phyloP scores from a whole-genome alignment of 2,113 vertebrate genomes.

The Erinaceus europaeus region DNA sequence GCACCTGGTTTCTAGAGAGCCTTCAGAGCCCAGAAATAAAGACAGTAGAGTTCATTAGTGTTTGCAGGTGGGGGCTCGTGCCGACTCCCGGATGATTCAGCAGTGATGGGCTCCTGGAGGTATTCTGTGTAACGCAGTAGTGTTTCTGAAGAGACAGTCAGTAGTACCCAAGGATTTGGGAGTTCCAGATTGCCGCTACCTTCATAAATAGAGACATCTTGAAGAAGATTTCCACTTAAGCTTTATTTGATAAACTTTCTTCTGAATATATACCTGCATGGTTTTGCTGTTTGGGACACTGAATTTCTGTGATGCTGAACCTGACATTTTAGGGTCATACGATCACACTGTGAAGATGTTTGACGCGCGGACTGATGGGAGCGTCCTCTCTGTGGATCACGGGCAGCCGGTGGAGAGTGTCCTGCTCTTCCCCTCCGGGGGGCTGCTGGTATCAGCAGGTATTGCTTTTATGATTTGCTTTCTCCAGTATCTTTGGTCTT shows the following conservation, averaged over 20 bases:
- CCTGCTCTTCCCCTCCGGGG: constrained; percentile 95
- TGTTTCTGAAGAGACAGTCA: neutral
- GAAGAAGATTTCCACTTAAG: neutral
- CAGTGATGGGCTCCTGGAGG: neutral
- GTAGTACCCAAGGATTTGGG: neutral
- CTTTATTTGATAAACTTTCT: neutral
- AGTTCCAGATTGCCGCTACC: neutral
- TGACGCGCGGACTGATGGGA: constrained; percentile 89
- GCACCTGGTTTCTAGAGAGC: neutral
- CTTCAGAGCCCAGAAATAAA: neutral
- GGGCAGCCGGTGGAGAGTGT: constrained; percentile 96
- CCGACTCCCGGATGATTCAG: neutral
- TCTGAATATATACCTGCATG: neutral
- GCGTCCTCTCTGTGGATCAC: constrained; percentile 93
- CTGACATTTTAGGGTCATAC: constrained; percentile 89
- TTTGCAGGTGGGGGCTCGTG: neutral
- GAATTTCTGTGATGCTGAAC: neutral
- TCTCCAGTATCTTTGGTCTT: neutral
- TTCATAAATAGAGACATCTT: neutral
- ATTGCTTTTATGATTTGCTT: constrained; percentile 41
- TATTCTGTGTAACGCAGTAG: neutral
- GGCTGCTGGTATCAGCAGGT: constrained; percentile 97
- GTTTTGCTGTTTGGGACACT: constrained; percentile 26
- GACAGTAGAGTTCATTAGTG: neutral
- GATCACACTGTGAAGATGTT: constrained; percentile 96